phyloP scores from a whole-genome alignment of 2,113 vertebrate genomes.

The Caranx melampygus region DNA sequence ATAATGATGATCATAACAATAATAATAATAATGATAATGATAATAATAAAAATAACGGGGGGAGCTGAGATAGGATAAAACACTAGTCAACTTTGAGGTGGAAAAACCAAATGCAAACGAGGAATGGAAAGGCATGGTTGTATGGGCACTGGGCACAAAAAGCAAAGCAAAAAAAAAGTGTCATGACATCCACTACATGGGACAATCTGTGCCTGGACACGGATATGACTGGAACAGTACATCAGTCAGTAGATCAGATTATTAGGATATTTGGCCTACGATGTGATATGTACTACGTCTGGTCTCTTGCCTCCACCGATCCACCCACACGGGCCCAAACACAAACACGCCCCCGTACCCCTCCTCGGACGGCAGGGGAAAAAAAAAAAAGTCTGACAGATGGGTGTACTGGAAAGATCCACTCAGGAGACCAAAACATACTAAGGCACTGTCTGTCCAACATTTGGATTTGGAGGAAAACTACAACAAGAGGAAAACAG shows the following conservation, averaged over 20 bases:
- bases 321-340: slow-evolving; percentile 54
- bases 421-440: slow-evolving; percentile 77
- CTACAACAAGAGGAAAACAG: slow-evolving; percentile 49
- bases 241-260: slow-evolving; percentile 66
- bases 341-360: slow-evolving; percentile 63
- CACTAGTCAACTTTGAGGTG: not conserved
- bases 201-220: slow-evolving; percentile 43
- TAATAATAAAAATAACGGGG: not conserved
- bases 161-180: not conserved
- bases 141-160: not conserved
- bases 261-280: slow-evolving; percentile 66
- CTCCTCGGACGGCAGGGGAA: slow-evolving; percentile 45
- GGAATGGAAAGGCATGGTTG: not conserved
- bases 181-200: slow-evolving; percentile 18
- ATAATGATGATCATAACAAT: no score
- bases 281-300: slow-evolving; percentile 64
- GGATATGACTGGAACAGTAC: slow-evolving; percentile 51
- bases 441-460: slow-evolving; percentile 71
- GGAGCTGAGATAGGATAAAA: not conserved
- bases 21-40: no score
- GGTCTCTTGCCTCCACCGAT: slow-evolving; percentile 49
- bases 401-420: slow-evolving; percentile 74
- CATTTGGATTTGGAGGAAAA: slow-evolving; percentile 72
- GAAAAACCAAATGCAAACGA: not conserved
- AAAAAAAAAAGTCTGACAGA: slow-evolving; percentile 72